Conservation (phyloP, 2,113 vertebrate genomes). For the Corythoichthys intestinalis region DNA sequence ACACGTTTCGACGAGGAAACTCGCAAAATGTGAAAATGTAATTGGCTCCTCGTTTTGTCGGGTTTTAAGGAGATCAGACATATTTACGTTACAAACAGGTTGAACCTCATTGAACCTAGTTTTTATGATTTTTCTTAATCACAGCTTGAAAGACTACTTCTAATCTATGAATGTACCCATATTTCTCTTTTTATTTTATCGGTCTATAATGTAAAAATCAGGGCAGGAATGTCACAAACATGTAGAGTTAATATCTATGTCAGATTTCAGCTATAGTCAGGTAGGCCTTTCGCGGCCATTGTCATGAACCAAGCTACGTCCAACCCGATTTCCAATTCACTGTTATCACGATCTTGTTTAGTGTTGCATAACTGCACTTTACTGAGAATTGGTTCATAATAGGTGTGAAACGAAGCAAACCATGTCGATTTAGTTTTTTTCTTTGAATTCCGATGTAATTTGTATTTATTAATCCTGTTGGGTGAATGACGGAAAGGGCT, state of each 20-base stretch:
- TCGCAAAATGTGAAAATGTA: conserved; percentile 70
- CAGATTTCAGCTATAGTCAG: conserved; percentile 71
- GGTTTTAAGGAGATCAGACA: conserved; percentile 41
- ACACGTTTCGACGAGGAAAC: conserved; percentile 60
- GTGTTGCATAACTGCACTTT: conserved; percentile 79
- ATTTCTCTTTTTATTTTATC: conserved; percentile 45
- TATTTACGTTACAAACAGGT: conserved; percentile 51
- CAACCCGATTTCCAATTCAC: conserved; percentile 66
- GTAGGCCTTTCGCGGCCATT: conserved; percentile 67
- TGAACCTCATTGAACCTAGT: conserved; percentile 58
- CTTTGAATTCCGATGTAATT: conserved; percentile 53
- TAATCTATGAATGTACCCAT: conserved; percentile 74
- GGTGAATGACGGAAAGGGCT: conserved; percentile 61
- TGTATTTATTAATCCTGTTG: conserved; percentile 40
- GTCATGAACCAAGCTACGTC: conserved; percentile 65
- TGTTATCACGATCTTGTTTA: conserved; percentile 71
- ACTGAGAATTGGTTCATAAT: conserved; percentile 70
- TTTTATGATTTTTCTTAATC: conserved; percentile 19
- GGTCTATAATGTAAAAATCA: conserved; percentile 67
- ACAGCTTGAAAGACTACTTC: conserved; percentile 71
- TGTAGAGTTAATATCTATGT: conserved; percentile 71
- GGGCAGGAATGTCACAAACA: conserved; percentile 72
- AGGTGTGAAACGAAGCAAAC: conserved; percentile 67
- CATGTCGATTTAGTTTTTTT: conserved; percentile 25
- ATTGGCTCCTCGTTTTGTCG: conserved; percentile 61